A percentile compares a stretch with the other conserved stretches of the same genome.
phyloP scores from a whole-genome alignment of 2,113 vertebrate species.

The Trogon melanurus region DNA sequence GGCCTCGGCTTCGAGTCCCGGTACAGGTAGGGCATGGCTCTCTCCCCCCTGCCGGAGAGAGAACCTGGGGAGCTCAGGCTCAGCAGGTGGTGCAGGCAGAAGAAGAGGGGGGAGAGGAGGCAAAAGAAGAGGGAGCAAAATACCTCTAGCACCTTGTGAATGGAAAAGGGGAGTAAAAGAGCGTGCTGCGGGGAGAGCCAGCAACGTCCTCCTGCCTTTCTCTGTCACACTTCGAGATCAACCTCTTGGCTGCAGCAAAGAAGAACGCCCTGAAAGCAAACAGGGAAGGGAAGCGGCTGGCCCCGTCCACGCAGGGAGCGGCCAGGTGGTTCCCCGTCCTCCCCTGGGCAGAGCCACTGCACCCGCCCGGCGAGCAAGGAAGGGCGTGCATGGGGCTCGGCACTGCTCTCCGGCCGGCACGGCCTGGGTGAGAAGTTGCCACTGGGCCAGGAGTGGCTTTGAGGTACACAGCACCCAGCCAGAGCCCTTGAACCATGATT shows the following conservation, averaged over 20 bases:
- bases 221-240: not conserved
- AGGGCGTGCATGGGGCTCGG: not conserved
- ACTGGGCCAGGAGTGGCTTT: not conserved
- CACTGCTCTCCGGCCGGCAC: not conserved
- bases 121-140: not conserved
- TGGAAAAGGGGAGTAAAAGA: not conserved
- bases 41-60: not conserved
- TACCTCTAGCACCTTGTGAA: not conserved
- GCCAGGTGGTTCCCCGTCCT: not conserved
- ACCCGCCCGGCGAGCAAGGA: not conserved
- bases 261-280: constrained; percentile 69
- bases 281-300: not conserved
- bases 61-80: not conserved
- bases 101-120: not conserved
- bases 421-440: not conserved
- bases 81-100: rapidly evolving
- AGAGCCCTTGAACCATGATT: rapidly evolving
- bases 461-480: not conserved
- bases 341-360: not conserved
- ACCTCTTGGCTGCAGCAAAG: not conserved
- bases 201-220: not conserved
- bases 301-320: not conserved
- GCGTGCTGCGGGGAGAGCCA: not conserved
- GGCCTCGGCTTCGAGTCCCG: constrained; percentile 29
- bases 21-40: constrained; percentile 79